Evolutionary conservation across 1,140 invertebrate genomes (phyloP).

Genomic region (Leucophenga varia): DNA sequence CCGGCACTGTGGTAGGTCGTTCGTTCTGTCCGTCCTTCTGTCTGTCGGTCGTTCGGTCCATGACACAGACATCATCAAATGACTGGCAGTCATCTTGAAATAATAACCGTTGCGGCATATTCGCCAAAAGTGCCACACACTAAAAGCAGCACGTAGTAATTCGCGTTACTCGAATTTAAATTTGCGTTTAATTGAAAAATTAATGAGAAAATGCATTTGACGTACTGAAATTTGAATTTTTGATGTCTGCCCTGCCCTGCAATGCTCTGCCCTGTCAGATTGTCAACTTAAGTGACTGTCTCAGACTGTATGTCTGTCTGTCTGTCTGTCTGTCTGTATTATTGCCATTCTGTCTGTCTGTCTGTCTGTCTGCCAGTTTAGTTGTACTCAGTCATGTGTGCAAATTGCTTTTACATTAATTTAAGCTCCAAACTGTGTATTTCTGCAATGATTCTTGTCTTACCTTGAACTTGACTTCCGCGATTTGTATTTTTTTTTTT

Average conservation of each 20-base stretch:
- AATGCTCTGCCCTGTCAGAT: background rate
- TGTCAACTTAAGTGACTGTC: background rate
- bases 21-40: too few relatives aligned
- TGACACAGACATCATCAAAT: too few relatives aligned
- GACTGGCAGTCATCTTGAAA: too few relatives aligned
- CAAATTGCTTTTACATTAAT: conserved; percentile 15
- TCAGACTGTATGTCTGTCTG: background rate
- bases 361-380: conserved; percentile 4
- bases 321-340: background rate
- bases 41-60: too few relatives aligned
- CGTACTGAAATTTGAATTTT: too few relatives aligned
- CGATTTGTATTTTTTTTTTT: too few relatives aligned
- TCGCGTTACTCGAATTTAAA: conserved; percentile 31
- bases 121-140: too few relatives aligned
- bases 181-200: conserved; percentile 44
- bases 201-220: conserved; percentile 20
- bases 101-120: too few relatives aligned
- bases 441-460: background rate
- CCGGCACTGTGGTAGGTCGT: conserved; percentile 46
- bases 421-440: background rate
- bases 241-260: too few relatives aligned
- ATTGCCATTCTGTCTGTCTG: conserved; percentile 7
- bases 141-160: background rate
- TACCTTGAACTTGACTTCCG: conserved; percentile 44
- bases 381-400: conserved; percentile 1